phyloP scores from a whole-genome alignment of 2,888 invertebrate genomes.

The Drosophila histrio region DNA sequence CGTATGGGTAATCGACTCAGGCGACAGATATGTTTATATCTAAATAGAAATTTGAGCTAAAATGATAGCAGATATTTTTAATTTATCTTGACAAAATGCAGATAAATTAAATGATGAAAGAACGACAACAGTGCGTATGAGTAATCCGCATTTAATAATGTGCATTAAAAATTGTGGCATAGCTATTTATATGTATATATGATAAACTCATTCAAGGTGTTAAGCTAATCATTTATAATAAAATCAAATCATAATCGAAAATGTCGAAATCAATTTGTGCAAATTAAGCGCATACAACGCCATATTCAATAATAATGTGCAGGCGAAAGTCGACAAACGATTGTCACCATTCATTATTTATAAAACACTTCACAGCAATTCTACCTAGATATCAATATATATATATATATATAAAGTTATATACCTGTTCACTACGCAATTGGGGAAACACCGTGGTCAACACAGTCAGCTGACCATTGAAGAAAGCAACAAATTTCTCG shows the following conservation, averaged over 20 bases:
- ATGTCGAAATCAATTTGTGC: conserved; percentile 41
- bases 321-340: conserved; percentile 21
- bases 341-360: conserved; percentile 43
- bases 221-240: conserved; percentile 36
- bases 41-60: neutral
- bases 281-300: conserved; percentile 11
- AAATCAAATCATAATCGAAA: conserved; percentile 41
- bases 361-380: conserved; percentile 14
- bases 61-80: neutral
- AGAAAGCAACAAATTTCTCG: conserved; percentile 5
- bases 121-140: conserved; percentile 28
- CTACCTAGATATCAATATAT: neutral
- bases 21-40: neutral
- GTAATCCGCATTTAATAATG: conserved; percentile 11
- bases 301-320: conserved; percentile 21
- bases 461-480: conserved; percentile 63
- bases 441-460: conserved; percentile 39
- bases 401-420: neutral
- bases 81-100: neutral
- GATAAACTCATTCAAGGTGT: conserved; percentile 14
- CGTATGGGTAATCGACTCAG: neutral
- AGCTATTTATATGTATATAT: conserved; percentile 7
- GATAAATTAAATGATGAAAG: neutral
- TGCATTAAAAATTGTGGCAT: neutral
- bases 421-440: conserved; percentile 2